Evolutionary conservation across 2,888 invertebrate species (phyloP), one percentile per base, ranked within the genome.

Genomic region (Drepanosiphum platanoidis): DNA sequence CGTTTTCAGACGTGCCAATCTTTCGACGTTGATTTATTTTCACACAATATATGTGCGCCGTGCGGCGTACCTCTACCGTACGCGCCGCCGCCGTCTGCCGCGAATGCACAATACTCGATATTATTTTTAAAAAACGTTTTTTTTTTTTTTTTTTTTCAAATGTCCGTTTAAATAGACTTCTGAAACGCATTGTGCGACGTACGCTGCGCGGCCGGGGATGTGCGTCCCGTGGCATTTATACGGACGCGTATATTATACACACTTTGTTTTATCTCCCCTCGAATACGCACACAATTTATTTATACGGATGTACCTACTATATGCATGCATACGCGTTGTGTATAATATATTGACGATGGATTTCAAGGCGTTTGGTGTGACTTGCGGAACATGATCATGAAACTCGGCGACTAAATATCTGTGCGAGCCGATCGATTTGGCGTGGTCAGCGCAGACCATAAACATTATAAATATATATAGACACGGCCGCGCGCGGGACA

Each of bases 381-480:
- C 32, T 72, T 46, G 34, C n/a, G 36, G 9, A 42, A 78, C 78
- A 36, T 66, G 78, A 30, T 46, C 78, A 78, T 42, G 78, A 66
- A 78, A 42, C 42, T 78, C 42, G 1, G 66, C 39, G 9, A 66
- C 13, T 8, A 5, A 36, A 36, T 70, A 70, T 70, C 52, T 58
- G 30, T 46, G 27, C 18, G 80, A 46, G 34, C 70, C 80, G 52
- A 80, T 80, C 52, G 52, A 80, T 58, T 80, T 70, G 52, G 52
- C 68, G 52, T 58, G 34, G 52, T 70, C 32, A 70, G 27, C 32
- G 68, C 70, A 68, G 52, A 80, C 70, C 36, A 68, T 58, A 70
- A 58, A 64, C 64, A 27, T 64, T 30, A 64, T 61, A 27, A 64
- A 27, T 27, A 30, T 64, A 30, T 30, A 64, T 27, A 32, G 11